Base-by-base conservation (phyloP, 2,888 invertebrate genomes). In the Polydesmus complanatus region DNA sequence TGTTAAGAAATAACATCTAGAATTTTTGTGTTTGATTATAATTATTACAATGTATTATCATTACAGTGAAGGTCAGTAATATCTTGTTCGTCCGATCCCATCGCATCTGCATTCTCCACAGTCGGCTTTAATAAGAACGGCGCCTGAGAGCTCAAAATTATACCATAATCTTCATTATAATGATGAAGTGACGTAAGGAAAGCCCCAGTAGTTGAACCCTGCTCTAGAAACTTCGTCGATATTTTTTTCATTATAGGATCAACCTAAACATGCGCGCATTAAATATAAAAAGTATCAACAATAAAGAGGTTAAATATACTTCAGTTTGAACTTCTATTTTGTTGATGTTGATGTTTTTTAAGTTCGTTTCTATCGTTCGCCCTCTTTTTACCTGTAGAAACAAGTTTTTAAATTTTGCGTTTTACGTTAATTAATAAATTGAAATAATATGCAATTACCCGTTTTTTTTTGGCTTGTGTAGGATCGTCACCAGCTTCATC, bases 191-290 rank as follows among this genome's bases (percentile, higher is more conserved):
- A 19, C 5, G 19, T 51, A n/a, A 51, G 22, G n/a, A 51, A 22
- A 11, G n/a, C 22, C 5, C 5, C 51, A 51, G 19, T 74, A 27
- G 71, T 70, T 5, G 72, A 71, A 2, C 73, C 73, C 22, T 74
- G 75, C 60, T 75, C 74, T 66, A 75, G 75, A 70, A 75, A 76
- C 1, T 73, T 70, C 5, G 72, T 69, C 1, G 75, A 70, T 64
- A 71, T 73, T 59, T 74, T 70, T 63, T 74, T 72, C 67, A 77
- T 75, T 63, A 75, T 67, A 2, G 75, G 75, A 66, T 76, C 76
- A 27, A 73, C 72, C 70, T 73, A 58, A 0, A 51, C 8, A n/a
- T n/a, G n/a, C n/a, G n/a, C n/a, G n/a, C n/a, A n/a, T n/a, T n/a
- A n/a, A n/a, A n/a, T n/a, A n/a, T n/a, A n/a, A n/a, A n/a, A n/a